These are phyloP conservation scores for Megaceryle alcyon DNA, from an alignment of 2,797 vertebrate genomes.

Conservation along the genomic window DNA sequence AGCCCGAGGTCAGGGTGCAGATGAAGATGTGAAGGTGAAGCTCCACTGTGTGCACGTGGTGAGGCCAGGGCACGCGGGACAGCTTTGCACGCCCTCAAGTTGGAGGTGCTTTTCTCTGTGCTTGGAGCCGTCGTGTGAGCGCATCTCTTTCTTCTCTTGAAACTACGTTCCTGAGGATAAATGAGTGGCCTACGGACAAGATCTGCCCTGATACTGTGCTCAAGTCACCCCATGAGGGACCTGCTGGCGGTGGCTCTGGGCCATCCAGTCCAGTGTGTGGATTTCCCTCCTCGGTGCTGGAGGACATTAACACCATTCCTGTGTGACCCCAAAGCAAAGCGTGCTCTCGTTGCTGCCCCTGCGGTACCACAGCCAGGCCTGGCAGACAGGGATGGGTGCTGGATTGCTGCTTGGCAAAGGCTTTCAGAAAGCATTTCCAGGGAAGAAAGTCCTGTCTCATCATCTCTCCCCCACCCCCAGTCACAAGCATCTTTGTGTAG, in stretches of 20 bases:
- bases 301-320: no score
- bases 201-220: not conserved
- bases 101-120: not conserved
- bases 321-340: not conserved
- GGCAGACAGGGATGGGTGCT: not conserved
- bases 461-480: not conserved
- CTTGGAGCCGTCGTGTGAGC: not conserved
- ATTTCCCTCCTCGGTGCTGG: not conserved
- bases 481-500: conserved; percentile 19
- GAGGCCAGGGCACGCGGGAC: not conserved
- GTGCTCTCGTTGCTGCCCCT: not conserved
- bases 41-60: not conserved
- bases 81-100: not conserved
- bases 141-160: not conserved
- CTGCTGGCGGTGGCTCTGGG: not conserved
- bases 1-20: not conserved
- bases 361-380: accelerated
- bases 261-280: accelerated
- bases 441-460: not conserved
- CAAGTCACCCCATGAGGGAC: not conserved
- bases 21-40: not conserved
- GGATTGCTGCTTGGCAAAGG: not conserved
- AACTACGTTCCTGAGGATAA: not conserved
- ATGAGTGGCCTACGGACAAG: accelerated
- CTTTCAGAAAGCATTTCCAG: not conserved